A percentile compares a stretch with the other conserved stretches of the same genome.
Conservation (phyloP, 2,888 invertebrate genomes). For the Bellardia pandia region DNA sequence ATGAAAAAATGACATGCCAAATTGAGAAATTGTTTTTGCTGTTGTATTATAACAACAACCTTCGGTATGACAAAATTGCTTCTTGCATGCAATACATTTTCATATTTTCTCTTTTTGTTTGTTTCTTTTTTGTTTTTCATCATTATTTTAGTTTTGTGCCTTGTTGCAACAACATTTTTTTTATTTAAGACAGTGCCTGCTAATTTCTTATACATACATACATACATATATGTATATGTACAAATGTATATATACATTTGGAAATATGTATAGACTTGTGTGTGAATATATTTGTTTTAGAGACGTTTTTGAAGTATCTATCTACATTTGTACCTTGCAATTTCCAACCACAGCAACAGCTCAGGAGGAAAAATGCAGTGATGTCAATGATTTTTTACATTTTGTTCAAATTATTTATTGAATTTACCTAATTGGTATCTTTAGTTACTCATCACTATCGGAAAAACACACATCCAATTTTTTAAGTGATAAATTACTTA, state of each 20-base stretch:
- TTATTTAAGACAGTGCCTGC: slow-evolving; percentile 14
- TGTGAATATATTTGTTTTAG: neutral
- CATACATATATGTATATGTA: no score
- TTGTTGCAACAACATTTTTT: slow-evolving; percentile 31
- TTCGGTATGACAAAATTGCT: slow-evolving; percentile 32
- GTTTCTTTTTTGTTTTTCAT: slow-evolving; percentile 2
- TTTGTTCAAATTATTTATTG: no score
- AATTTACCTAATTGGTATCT: no score
- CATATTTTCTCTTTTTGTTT: slow-evolving; percentile 23
- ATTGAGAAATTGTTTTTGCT: slow-evolving; percentile 36
- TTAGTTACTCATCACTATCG: no score
- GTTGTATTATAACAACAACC: neutral
- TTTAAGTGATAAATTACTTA: no score
- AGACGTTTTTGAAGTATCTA: neutral
- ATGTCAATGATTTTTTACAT: neutral
- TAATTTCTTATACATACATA: slow-evolving; percentile 2
- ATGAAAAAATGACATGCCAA: slow-evolving; percentile 27
- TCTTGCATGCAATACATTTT: slow-evolving; percentile 53
- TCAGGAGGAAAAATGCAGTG: neutral
- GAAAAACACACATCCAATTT: no score
- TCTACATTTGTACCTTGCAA: slow-evolving; percentile 7
- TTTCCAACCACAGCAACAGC: neutral
- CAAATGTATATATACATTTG: no score
- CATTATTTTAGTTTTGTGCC: slow-evolving; percentile 19
- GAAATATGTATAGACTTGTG: neutral